Base-by-base conservation (phyloP, 2,888 invertebrate species). In the Aphidoletes aphidimyza region DNA sequence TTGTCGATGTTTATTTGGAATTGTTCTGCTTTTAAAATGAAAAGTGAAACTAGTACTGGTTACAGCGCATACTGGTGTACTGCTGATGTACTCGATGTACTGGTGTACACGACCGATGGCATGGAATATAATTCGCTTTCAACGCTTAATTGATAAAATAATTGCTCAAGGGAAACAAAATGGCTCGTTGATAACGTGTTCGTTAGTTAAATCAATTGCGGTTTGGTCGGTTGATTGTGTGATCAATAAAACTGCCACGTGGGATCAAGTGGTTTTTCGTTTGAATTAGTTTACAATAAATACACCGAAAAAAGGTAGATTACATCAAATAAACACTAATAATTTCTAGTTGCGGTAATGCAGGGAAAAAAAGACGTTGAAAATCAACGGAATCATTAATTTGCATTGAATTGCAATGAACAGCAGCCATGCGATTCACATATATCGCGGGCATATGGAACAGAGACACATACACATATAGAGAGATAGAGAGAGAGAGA, bases 71-170 rank as follows among this genome's bases (percentile, higher is more conserved):
- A 42, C 8, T 14, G n/a, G n/a, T n/a, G n/a, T n/a, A n/a, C n/a
- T n/a, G n/a, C n/a, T n/a, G n/a, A n/a, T n/a, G n/a, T n/a, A n/a
- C n/a, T n/a, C n/a, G n/a, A n/a, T n/a, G n/a, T n/a, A n/a, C n/a
- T n/a, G n/a, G n/a, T n/a, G n/a, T n/a, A n/a, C n/a, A n/a, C n/a
- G n/a, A n/a, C n/a, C n/a, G n/a, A n/a, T n/a, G n/a, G n/a, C n/a
- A n/a, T n/a, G n/a, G n/a, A n/a, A n/a, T n/a, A n/a, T n/a, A n/a
- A n/a, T n/a, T n/a, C n/a, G n/a, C n/a, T n/a, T n/a, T n/a, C n/a
- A n/a, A n/a, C n/a, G n/a, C n/a, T n/a, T 69, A 69, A 69, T 69
- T 69, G 69, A 69, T 69, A 30, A 69, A 22, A 22, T 22, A 54
- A 54, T 54, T 26, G 14, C 22, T 22, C 22, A 54, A 3, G 6